Base-by-base conservation (phyloP, 2,797 vertebrate species). In the Enteromius unitaeniatus region DNA sequence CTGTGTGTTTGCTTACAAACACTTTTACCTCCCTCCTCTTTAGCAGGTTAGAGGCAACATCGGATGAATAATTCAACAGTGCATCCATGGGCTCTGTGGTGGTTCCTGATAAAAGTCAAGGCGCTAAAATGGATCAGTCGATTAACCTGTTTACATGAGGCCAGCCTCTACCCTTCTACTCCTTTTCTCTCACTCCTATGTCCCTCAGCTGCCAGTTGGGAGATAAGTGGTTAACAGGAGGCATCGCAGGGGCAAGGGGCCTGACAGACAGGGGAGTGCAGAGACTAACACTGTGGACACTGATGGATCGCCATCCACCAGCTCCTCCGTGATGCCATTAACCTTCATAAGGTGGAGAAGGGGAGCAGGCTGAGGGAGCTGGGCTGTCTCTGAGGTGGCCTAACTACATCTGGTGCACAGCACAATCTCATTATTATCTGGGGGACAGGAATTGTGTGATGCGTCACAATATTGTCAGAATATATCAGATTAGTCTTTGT, bases 111-210 rank as follows among this genome's bases (percentile, higher is more conserved):
- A 96, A 96, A 97, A 94, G 96, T 96, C 96, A 96, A 93, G 95
- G 93, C 90, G 94, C 95, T 96, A 94, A 94, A 97, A 95, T 95
- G 94, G 96, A 96, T 96, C 96, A 96, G 96, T 96, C 95, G 96
- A 97, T 96, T 96, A 97, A 96, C 95, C 95, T 95, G 96, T 97
- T 96, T 96, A 95, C 94, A 95, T 95, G 95, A 94, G 95, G 95
- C 94, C 90, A 88, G 92, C 93, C 69, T 15, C 70, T 26, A 58
- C 26, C 60, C 51, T 65, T 85, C 82, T 86, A 86, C 51, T 3
- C 13, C 4, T 73, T 26, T 82, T 75, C 82, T 84, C 87, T 87
- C 83, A 65, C 89, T 89, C 86, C 84, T 89, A 60, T 75, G 84
- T 81, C 86, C 86, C 79, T 83, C 86, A 88, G 79, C 88, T 88